Evolutionary conservation across 2,797 vertebrate species (phyloP).

Genomic region (Neomorphus geoffroyi): DNA sequence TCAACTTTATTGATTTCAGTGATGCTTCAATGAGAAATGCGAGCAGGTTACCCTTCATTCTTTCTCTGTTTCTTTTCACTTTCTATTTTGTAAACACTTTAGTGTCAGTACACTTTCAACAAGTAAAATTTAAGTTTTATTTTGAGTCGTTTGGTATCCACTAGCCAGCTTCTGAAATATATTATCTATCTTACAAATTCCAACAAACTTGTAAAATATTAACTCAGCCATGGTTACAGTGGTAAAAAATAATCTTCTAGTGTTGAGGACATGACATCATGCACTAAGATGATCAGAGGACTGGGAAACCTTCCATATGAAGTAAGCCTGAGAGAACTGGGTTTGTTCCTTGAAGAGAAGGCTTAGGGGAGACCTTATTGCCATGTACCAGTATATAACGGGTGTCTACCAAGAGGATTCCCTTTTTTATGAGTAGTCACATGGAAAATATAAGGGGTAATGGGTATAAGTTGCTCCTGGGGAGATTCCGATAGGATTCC

Average conservation of each 20-base stretch:
- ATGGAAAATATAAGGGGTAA: too few relatives aligned
- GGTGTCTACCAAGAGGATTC: too few relatives aligned
- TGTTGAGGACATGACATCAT: background rate
- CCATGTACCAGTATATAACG: too few relatives aligned
- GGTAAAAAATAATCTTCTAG: background rate
- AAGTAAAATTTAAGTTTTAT: background rate
- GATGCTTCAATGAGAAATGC: background rate
- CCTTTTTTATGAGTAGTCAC: too few relatives aligned
- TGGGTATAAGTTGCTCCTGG: too few relatives aligned
- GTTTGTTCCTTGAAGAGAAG: too few relatives aligned
- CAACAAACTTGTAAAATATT: background rate
- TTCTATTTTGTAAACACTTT: background rate
- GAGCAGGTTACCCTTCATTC: background rate
- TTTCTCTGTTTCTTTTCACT: background rate
- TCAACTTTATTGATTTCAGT: constrained; percentile 31
- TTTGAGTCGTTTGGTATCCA: background rate
- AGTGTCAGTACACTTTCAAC: background rate
- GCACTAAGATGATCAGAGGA: background rate
- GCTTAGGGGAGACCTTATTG: too few relatives aligned
- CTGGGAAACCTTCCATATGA: too few relatives aligned
- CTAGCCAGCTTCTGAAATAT: background rate
- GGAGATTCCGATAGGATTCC: too few relatives aligned
- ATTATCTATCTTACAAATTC: background rate
- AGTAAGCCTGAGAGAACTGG: too few relatives aligned
- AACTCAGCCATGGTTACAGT: background rate